Conservation (phyloP, 1,140 invertebrate species). For the Lethrus apterus region DNA sequence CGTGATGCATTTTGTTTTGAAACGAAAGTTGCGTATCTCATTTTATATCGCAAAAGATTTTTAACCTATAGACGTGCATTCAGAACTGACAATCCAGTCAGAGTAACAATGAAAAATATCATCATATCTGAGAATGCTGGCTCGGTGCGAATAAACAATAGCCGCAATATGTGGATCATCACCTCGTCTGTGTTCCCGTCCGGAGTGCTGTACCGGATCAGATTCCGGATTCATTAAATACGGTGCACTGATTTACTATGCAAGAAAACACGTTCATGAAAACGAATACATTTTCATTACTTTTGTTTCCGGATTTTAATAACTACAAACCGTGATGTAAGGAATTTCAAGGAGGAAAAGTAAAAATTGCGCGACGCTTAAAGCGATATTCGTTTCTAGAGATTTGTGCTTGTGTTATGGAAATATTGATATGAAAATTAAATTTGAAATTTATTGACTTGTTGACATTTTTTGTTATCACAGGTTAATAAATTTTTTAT, state of each 20-base stretch:
- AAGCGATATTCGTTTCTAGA: too few relatives aligned
- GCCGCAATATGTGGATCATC: slow-evolving; percentile 23
- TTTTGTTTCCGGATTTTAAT: slow-evolving; percentile 15
- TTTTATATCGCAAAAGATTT: too few relatives aligned
- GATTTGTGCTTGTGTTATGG: too few relatives aligned
- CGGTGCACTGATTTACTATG: slow-evolving; percentile 20
- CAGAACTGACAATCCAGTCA: slow-evolving; percentile 7
- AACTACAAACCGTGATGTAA: slow-evolving; percentile 9
- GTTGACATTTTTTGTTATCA: too few relatives aligned
- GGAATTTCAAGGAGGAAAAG: too few relatives aligned
- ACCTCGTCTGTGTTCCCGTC: slow-evolving; percentile 15
- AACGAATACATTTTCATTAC: slow-evolving; percentile 25
- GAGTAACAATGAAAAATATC: slow-evolving; percentile 10
- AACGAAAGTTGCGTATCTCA: too few relatives aligned
- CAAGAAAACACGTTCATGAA: slow-evolving; percentile 22
- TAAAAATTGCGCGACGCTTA: too few relatives aligned
- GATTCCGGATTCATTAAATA: slow-evolving; percentile 17
- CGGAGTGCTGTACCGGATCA: slow-evolving; percentile 4
- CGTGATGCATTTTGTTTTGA: too few relatives aligned
- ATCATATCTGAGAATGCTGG: slow-evolving; percentile 11
- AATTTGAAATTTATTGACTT: too few relatives aligned
- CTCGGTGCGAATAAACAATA: slow-evolving; percentile 17
- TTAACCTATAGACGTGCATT: too few relatives aligned
- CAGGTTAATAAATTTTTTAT: too few relatives aligned
- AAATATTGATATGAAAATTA: too few relatives aligned